Evolutionary conservation across 2,113 vertebrate species (phyloP).

Genomic region (Lepisosteus oculatus): DNA sequence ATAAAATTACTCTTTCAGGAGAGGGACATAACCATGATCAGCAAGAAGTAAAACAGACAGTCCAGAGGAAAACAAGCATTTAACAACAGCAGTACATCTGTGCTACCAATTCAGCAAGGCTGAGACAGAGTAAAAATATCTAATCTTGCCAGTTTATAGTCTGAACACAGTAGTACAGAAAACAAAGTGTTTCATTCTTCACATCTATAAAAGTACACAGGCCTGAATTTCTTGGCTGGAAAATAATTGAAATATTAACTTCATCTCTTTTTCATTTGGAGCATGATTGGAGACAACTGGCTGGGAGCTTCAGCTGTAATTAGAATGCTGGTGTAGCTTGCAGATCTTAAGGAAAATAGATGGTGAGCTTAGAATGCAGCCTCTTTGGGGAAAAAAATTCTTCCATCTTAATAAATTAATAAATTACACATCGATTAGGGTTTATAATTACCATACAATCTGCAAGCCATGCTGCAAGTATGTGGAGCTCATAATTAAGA

Average conservation of each 20-base stretch:
- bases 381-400: not conserved
- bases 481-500: no score
- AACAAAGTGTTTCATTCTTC: no score
- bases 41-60: no score
- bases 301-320: not conserved
- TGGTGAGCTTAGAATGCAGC: not conserved
- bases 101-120: no score
- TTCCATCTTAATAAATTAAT: not conserved
- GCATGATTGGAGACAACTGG: not conserved
- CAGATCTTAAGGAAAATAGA: not conserved
- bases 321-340: conserved; percentile 2
- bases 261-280: not conserved
- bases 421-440: not conserved
- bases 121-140: no score
- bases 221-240: not conserved
- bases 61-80: no score
- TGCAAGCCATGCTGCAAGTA: not conserved
- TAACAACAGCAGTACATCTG: no score
- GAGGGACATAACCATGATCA: no score
- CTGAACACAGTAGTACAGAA: no score
- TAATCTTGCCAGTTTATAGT: no score
- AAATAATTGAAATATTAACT: not conserved
- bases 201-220: not conserved
- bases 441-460: not conserved
- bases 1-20: no score